Percentiles rank a stretch among this genome's conserved stretches.
Conservation (phyloP, 1,140 invertebrate species). For the Lutraria rhynchaena region DNA sequence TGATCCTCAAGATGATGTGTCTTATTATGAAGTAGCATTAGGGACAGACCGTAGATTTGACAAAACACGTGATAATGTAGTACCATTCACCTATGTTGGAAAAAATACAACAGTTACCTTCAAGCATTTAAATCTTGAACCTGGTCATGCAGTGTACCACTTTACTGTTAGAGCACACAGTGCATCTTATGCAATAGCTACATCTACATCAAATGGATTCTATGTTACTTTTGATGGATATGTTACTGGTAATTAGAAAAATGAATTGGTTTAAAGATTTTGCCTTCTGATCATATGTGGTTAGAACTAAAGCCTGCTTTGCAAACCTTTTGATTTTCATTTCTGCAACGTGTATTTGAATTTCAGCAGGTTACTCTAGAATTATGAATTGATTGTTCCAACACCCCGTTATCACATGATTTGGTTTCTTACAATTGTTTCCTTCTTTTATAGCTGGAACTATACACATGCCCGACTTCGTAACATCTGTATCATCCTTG, state of each 20-base stretch:
- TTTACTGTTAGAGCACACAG: slow-evolving; percentile 73
- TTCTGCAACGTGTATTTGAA: no score
- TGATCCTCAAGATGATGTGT: slow-evolving; percentile 44
- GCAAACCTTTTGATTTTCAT: not conserved
- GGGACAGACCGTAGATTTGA: slow-evolving; percentile 73
- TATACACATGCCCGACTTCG: slow-evolving; percentile 47
- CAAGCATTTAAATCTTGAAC: slow-evolving; percentile 67
- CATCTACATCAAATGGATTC: slow-evolving; percentile 75
- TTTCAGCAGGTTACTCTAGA: not conserved
- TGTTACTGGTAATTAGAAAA: slow-evolving; percentile 57
- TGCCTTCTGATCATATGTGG: not conserved
- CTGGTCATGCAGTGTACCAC: slow-evolving; percentile 68
- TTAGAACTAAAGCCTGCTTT: not conserved
- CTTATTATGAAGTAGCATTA: slow-evolving; percentile 72
- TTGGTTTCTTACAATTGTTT: not conserved
- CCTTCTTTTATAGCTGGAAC: slow-evolving; percentile 41
- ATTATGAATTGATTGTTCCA: not conserved
- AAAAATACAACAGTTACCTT: slow-evolving; percentile 69
- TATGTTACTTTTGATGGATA: slow-evolving; percentile 68
- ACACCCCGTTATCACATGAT: not conserved
- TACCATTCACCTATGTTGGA: slow-evolving; percentile 71
- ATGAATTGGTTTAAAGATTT: not conserved
- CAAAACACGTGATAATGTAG: slow-evolving; percentile 73
- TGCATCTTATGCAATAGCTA: slow-evolving; percentile 60
- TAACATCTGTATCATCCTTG: slow-evolving; percentile 5